phyloP scores from a whole-genome alignment of 2,888 invertebrate genomes.

The Standfussiana lucernea region DNA sequence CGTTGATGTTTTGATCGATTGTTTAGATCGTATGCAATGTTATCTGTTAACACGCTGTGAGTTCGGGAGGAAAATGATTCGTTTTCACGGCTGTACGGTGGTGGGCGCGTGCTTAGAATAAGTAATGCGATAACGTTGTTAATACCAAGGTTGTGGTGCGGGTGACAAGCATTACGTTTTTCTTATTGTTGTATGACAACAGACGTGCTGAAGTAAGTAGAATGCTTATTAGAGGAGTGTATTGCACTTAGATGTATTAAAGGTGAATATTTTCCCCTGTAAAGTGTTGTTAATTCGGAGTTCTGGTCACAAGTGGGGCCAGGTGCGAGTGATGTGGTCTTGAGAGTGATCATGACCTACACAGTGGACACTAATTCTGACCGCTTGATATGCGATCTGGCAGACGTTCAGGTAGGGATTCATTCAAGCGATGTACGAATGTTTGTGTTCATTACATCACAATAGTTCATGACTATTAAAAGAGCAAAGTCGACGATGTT shows the following conservation, averaged over 20 bases:
- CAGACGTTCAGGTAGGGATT: constrained; percentile 82
- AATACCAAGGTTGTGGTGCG: constrained; percentile 69
- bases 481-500: constrained; percentile 54
- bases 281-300: constrained; percentile 21
- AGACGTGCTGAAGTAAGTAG: constrained; percentile 57
- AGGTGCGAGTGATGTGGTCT: constrained; percentile 74
- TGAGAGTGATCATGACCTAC: constrained; percentile 86
- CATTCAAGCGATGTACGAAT: constrained; percentile 80
- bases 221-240: constrained; percentile 58
- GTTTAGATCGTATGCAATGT: constrained; percentile 75
- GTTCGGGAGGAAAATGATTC: constrained; percentile 81
- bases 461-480: constrained; percentile 52
- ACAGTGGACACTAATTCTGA: constrained; percentile 81
- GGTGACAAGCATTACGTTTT: constrained; percentile 66
- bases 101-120: constrained; percentile 79
- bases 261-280: constrained; percentile 41
- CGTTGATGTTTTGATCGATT: constrained; percentile 79
- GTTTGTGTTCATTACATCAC: constrained; percentile 71
- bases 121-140: constrained; percentile 80
- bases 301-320: constrained; percentile 52
- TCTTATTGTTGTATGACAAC: constrained; percentile 58
- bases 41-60: constrained; percentile 75
- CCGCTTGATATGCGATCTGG: constrained; percentile 82
- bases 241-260: constrained; percentile 38
- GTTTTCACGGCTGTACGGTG: constrained; percentile 82